Percentiles rank a stretch among this genome's conserved stretches.
These are phyloP conservation scores for Gasteruption jaculator DNA, from an alignment of 2,888 invertebrate genomes.

Conservation along the genomic window DNA sequence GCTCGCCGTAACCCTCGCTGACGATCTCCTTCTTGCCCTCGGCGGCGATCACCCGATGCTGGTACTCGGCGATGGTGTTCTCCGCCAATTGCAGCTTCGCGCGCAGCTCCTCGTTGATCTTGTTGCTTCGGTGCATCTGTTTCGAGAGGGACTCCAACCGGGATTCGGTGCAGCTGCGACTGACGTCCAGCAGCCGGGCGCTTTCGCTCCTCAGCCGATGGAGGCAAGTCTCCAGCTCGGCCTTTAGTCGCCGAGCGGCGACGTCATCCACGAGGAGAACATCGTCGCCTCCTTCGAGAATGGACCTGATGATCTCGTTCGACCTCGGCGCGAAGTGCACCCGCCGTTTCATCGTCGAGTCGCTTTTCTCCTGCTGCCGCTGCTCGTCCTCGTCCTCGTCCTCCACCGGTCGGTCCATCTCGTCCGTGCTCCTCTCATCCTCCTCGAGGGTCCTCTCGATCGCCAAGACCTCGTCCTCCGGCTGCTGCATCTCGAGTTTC, in stretches of 20 bases:
- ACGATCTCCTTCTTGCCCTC: constrained; percentile 54
- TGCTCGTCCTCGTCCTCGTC: background rate
- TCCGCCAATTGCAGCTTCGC: constrained; percentile 60
- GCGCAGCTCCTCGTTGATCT: constrained; percentile 46
- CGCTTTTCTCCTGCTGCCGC: no score
- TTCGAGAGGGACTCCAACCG: constrained; percentile 28
- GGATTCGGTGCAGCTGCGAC: constrained; percentile 30
- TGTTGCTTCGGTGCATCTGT: constrained; percentile 29
- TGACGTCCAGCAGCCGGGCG: constrained; percentile 64
- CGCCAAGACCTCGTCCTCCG: constrained; percentile 34
- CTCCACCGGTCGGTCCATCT: no score
- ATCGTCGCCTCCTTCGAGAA: constrained; percentile 58
- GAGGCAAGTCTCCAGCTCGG: constrained; percentile 66
- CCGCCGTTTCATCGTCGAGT: constrained; percentile 50
- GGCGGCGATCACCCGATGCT: constrained; percentile 49
- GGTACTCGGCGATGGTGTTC: constrained; percentile 58
- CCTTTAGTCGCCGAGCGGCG: constrained; percentile 58
- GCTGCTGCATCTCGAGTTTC: constrained; percentile 23
- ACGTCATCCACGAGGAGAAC: constrained; percentile 55
- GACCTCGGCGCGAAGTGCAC: constrained; percentile 69
- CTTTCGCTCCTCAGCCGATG: constrained; percentile 67
- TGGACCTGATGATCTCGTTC: constrained; percentile 54
- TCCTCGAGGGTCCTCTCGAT: constrained; percentile 42
- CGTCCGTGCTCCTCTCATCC: constrained; percentile 10
- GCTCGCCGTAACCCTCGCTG: constrained; percentile 56